phyloP scores from a whole-genome alignment of 2,888 invertebrate species.

The Fragum whitleyi region DNA sequence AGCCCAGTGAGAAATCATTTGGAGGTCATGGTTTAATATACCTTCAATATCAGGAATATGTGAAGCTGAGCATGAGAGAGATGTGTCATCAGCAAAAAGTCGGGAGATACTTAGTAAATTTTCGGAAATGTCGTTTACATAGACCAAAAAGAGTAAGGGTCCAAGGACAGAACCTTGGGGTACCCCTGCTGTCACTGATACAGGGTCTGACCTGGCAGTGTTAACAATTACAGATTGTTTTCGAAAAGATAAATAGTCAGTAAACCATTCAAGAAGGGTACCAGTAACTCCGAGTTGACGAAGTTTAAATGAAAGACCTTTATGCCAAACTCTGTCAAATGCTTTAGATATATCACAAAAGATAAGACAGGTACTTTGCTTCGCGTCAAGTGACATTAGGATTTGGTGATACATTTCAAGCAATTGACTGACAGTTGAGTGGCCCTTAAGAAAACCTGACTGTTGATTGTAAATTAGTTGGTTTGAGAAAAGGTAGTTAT shows the following conservation, averaged over 20 bases:
- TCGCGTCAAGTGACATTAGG: slow-evolving; percentile 25
- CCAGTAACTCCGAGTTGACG: slow-evolving; percentile 40
- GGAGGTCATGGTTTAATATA: slow-evolving; percentile 31
- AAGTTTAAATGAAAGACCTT: slow-evolving; percentile 47
- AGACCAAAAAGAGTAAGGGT: slow-evolving; percentile 39
- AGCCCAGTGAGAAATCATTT: slow-evolving; percentile 28
- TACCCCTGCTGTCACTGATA: slow-evolving; percentile 5
- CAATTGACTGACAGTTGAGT: slow-evolving; percentile 53
- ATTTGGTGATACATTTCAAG: slow-evolving; percentile 50
- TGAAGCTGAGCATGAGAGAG: slow-evolving; percentile 26
- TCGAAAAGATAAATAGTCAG: slow-evolving; percentile 33
- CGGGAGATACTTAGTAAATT: slow-evolving; percentile 26
- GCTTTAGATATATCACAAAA: slow-evolving; percentile 58
- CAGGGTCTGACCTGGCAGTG: neutral
- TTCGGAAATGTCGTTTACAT: slow-evolving; percentile 45
- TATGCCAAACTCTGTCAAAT: slow-evolving; percentile 58
- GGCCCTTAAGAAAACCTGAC: slow-evolving; percentile 46
- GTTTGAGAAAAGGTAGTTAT: slow-evolving; percentile 38
- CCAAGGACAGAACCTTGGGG: slow-evolving; percentile 43
- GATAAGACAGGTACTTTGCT: slow-evolving; percentile 36
- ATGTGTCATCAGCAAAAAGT: slow-evolving; percentile 49
- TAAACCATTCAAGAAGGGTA: slow-evolving; percentile 37
- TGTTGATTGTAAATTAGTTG: slow-evolving; percentile 43
- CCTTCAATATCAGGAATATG: slow-evolving; percentile 17
- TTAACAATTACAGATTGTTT: slow-evolving; percentile 31